Base-by-base conservation (phyloP, 2,797 vertebrate species). In the Gymnoscopelus microlampas region DNA sequence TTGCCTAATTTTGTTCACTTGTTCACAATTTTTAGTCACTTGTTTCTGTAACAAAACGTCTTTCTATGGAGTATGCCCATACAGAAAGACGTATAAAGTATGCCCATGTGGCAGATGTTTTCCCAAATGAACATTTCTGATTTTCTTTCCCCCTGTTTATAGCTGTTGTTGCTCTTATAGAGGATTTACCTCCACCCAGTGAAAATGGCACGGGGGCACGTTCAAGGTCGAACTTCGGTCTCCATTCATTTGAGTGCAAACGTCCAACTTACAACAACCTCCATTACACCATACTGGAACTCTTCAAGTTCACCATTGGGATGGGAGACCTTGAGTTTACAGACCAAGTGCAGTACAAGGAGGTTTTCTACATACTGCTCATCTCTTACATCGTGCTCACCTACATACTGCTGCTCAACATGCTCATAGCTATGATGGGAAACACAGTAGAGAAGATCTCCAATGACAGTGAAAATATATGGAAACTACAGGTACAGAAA, bases 241-340 rank as follows among this genome's bases (percentile, higher is more conserved):
- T 0, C 0, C 66, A 70, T 53, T 3, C 82, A 0, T 51, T 77
- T 3, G 11, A 32, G n/a, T 48, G 73, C 1, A 69, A 84, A n/a
- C 85, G 77, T 66, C 83, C 76, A 0, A 84, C 85, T 0, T 97
- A 93, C 0, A 76, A 86, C 0, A 89, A 92, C 63, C 77, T 98
- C 60, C 48, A 90, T 1, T 94, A 89, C 0, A 94, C 96, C 0
- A 93, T 85, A 0, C 62, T 97, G 91, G 95, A 98, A 72, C 81
- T 98, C 77, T 97, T 98, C 90, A 97, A 96, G 83, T 97, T 98
- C 91, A 96, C 96, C n/a, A 97, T 98, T 0, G 96, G 96, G 35
- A 97, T 98, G 96, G 97, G 96, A 0, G 93, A 98, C 53, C 92
- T 98, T 91, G 90, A 96, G 61, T 96, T 98, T 86, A 95, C 93